Conservation (phyloP, 2,888 invertebrate genomes). For the Eupelmus urozonus region DNA sequence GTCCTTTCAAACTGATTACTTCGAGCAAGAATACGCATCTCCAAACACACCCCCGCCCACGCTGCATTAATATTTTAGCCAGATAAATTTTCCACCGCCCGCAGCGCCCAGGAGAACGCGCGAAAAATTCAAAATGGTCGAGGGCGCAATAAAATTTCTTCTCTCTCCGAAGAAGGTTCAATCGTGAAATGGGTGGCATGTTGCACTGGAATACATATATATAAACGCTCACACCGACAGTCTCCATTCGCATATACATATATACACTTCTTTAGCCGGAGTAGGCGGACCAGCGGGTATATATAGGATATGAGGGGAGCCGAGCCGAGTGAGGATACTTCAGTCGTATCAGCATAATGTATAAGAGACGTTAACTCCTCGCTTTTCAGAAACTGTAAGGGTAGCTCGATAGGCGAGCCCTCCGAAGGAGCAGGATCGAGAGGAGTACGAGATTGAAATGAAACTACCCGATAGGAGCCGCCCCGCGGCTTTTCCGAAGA, state of each 20-base stretch:
- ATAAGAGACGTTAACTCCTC: constrained; percentile 67
- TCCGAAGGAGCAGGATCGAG: constrained; percentile 32
- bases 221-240: not conserved
- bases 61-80: constrained; percentile 39
- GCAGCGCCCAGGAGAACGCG: not conserved
- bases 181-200: constrained; percentile 54
- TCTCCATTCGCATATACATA: constrained; percentile 17
- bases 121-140: constrained; percentile 54
- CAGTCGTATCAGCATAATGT: constrained; percentile 73
- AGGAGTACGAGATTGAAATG: constrained; percentile 71
- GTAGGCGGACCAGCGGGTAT: constrained; percentile 59
- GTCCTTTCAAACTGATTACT: not conserved
- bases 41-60: not conserved
- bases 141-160: constrained; percentile 46
- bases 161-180: constrained; percentile 41
- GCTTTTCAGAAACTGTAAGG: constrained; percentile 63
- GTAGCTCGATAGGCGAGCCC: constrained; percentile 59
- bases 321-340: constrained; percentile 63
- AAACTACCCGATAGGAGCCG: constrained; percentile 69
- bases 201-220: not conserved
- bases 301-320: constrained; percentile 56
- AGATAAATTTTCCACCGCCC: constrained; percentile 42
- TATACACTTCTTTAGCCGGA: constrained; percentile 25
- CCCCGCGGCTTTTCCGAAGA: constrained; percentile 71
- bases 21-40: constrained; percentile 3